Conservation (phyloP, 2,113 vertebrate species). For the Anarhynchus alexandrinus region DNA sequence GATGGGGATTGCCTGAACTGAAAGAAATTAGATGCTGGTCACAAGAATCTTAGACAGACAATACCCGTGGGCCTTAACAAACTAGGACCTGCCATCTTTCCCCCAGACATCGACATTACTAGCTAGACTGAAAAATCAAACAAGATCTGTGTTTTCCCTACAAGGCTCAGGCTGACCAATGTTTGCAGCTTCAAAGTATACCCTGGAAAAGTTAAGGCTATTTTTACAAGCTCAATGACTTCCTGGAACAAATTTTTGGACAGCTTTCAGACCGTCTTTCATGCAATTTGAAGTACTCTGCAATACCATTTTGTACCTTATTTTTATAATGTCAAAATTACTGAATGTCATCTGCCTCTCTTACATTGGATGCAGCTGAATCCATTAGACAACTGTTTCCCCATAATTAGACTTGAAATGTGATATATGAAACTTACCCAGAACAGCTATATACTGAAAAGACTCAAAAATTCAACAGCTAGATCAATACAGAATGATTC, state of each 20-base stretch:
- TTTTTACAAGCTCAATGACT: slow-evolving; percentile 4
- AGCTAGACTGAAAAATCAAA: slow-evolving; percentile 1
- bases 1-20: background rate
- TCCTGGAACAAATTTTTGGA: slow-evolving; percentile 25
- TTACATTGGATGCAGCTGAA: background rate
- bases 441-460: background rate
- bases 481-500: background rate
- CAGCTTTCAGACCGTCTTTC: slow-evolving; percentile 1
- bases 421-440: background rate
- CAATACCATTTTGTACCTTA: background rate
- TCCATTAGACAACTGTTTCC: background rate
- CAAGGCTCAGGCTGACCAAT: background rate
- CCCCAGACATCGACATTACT: background rate
- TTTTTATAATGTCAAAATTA: slow-evolving; percentile 15
- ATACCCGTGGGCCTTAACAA: background rate
- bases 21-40: background rate
- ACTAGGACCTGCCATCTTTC: background rate
- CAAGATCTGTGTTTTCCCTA: background rate
- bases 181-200: background rate
- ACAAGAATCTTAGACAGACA: background rate
- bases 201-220: background rate
- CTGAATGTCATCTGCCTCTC: background rate
- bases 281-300: background rate
- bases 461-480: background rate
- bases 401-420: slow-evolving; percentile 14